A percentile compares a stretch with the other conserved stretches of the same genome.
These are phyloP conservation scores for Cyanistes caeruleus DNA, from an alignment of 2,113 vertebrate species.

Conservation along the genomic window DNA sequence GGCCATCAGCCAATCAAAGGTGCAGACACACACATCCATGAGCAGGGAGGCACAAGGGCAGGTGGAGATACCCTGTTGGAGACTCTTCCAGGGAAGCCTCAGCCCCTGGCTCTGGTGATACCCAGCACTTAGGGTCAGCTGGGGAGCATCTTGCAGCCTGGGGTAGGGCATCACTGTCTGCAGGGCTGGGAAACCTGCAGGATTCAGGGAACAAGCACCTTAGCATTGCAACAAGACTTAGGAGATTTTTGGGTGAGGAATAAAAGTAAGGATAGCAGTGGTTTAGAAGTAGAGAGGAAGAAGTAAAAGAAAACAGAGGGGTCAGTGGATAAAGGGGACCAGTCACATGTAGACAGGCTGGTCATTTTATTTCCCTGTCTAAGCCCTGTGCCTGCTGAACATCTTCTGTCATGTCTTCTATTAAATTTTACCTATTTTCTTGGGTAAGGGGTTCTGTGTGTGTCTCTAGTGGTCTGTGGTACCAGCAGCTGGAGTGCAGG, in stretches of 20 bases:
- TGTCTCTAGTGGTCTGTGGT: too few species aligned
- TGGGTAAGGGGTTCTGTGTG: neutral
- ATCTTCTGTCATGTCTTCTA: neutral
- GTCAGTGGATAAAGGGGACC: neutral
- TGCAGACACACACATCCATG: fast-evolving
- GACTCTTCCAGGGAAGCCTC: neutral
- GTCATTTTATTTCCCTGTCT: neutral
- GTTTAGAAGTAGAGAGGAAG: neutral
- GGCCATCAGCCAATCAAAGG: neutral
- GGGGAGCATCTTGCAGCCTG: neutral
- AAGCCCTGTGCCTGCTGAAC: neutral
- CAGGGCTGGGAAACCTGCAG: neutral
- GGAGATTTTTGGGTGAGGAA: neutral
- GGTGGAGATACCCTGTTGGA: neutral
- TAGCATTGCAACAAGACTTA: neutral
- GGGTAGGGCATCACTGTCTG: neutral
- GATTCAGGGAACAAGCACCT: fast-evolving
- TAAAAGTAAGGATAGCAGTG: neutral
- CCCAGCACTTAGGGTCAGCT: neutral
- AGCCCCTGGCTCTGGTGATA: neutral
- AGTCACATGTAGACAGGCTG: neutral
- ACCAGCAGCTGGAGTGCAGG: neutral
- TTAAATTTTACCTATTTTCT: neutral
- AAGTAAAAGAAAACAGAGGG: neutral
- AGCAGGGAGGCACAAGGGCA: neutral